Percentiles rank a stretch among this genome's conserved stretches.
Conservation (phyloP, 2,113 vertebrate species). For the Pterocles gutturalis region DNA sequence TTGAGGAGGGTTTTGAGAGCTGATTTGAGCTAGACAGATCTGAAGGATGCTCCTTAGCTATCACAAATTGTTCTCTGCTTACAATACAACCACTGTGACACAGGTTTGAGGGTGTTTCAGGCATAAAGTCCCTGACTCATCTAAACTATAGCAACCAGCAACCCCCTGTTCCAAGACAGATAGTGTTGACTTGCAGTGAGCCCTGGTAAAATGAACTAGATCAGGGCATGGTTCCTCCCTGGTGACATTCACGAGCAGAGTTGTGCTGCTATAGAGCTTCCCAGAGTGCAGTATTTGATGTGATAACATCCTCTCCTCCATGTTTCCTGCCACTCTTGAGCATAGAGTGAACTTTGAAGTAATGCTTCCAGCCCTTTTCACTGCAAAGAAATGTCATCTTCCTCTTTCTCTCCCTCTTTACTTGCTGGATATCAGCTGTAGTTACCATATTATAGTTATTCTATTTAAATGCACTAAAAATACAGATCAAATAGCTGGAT, state of each 20-base stretch:
- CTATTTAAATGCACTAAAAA: slow-evolving; percentile 56
- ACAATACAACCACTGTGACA: not conserved
- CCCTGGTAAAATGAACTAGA: not conserved
- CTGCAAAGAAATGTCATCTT: not conserved
- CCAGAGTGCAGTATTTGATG: not conserved
- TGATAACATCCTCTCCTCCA: not conserved
- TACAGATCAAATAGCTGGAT: slow-evolving; percentile 48
- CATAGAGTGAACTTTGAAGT: not conserved
- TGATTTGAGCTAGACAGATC: not conserved
- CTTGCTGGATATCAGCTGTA: not conserved
- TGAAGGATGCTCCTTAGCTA: not conserved
- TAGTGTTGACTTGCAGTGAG: not conserved
- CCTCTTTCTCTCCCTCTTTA: not conserved
- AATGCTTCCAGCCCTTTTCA: not conserved
- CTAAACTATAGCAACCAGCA: not conserved
- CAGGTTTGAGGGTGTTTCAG: not conserved
- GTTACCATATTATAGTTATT: slow-evolving; percentile 46
- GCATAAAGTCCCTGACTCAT: not conserved
- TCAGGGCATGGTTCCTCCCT: not conserved
- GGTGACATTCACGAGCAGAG: not conserved
- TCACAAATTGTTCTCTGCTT: not conserved
- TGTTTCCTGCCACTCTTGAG: not conserved
- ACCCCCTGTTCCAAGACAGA: not conserved
- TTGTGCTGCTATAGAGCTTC: not conserved
- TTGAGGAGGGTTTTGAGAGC: not conserved